Evolutionary conservation across 2,888 invertebrate species (phyloP), one percentile per base, ranked within the genome.

Genomic region (Drosophila stalkeri): DNA sequence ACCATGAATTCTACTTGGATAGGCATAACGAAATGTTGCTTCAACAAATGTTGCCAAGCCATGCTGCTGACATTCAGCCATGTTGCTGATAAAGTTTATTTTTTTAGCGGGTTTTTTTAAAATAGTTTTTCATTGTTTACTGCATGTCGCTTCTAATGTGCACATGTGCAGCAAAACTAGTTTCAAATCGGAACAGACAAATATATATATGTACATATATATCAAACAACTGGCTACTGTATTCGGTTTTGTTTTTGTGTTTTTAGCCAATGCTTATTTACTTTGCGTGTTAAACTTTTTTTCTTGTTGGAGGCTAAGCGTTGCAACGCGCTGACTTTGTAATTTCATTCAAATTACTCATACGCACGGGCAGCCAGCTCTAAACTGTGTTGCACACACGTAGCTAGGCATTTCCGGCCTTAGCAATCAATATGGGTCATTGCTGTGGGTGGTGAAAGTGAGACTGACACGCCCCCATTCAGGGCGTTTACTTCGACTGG

Each of bases 111-210:
- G 16, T 64, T 66, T 66, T 35, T 35, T 60, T n/a, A n/a, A 55
- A 65, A 62, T 60, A 46, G 44, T 16, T 49, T 72, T 43, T 23
- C 20, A 57, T 57, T 57, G 33, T 57, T 57, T 63, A 56, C 51
- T 61, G 35, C 54, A 54, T 39, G 27, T 64, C 37, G 66, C 61
- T 60, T 68, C 72, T 72, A 73, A 66, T 71, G 86, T 71, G 86
- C 71, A 81, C 84, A 89, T 85, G 86, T 89, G 84, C 79, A 86
- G 72, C 89, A 72, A 86, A 86, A 86, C 85, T 83, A 83, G 85
- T 89, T 86, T 89, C 61, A 54, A 80, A 68, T 85, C 72, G 79
- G 72, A 66, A 66, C 52, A 68, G 63, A 62, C 54, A 11, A 39
- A 54, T 0, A 33, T 35, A 35, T 14, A 33, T 33, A 20, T 31